These are phyloP conservation scores for Oxygymnocypris stewartii DNA, from an alignment of 2,113 vertebrate species.

Conservation along the genomic window DNA sequence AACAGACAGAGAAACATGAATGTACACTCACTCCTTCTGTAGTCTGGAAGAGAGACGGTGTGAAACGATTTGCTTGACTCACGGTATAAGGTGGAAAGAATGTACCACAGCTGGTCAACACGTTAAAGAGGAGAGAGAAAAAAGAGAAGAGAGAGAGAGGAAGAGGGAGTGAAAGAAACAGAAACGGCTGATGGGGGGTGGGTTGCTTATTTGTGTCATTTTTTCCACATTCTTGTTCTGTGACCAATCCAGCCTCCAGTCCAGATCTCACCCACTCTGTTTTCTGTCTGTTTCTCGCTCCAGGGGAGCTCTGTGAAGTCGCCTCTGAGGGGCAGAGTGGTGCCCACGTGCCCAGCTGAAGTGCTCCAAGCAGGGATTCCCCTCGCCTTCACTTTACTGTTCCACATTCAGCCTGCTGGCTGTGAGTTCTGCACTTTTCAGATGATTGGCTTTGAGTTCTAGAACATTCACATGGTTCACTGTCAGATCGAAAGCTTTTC, in stretches of 20 bases:
- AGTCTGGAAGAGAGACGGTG: conserved; percentile 33
- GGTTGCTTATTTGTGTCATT: conserved; percentile 33
- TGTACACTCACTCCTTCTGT: conserved; percentile 14
- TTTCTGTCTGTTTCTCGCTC: conserved; percentile 19
- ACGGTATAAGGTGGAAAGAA: conserved; percentile 44
- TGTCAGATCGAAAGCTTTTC: neutral
- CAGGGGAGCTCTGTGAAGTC: conserved; percentile 2
- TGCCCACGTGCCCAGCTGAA: conserved; percentile 8
- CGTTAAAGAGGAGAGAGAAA: conserved; percentile 36
- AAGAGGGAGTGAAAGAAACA: neutral
- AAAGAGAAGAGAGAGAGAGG: neutral
- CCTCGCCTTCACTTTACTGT: neutral
- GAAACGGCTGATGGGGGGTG: conserved; percentile 19
- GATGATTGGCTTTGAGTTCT: neutral
- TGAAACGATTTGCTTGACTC: conserved; percentile 45
- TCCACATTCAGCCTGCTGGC: neutral
- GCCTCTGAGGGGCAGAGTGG: neutral
- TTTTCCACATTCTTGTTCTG: conserved; percentile 46
- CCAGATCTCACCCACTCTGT: conserved; percentile 14
- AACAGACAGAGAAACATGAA: conserved; percentile 26
- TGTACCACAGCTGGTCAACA: conserved; percentile 47
- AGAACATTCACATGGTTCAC: neutral
- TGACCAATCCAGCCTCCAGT: conserved; percentile 33
- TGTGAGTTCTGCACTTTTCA: neutral
- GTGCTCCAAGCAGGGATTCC: conserved; percentile 3